Conservation (phyloP, 2,888 invertebrate genomes). For the Plebejus anna region DNA sequence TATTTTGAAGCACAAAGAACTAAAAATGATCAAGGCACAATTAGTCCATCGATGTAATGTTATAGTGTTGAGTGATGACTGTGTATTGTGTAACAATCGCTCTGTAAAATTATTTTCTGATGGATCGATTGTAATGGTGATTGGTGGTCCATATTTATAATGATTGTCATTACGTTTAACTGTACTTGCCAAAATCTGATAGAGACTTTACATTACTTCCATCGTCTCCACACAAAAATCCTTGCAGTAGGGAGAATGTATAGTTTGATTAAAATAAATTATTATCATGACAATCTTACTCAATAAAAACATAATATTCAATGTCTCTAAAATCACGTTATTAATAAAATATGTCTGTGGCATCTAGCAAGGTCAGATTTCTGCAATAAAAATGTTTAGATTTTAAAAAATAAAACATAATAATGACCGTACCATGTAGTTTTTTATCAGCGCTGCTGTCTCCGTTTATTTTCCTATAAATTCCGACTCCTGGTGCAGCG, state of each 20-base stretch:
- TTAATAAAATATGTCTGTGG: slow-evolving; percentile 9
- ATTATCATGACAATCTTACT: not conserved
- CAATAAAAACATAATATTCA: slow-evolving; percentile 2
- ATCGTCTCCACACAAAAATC: not conserved
- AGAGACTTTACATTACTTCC: not conserved
- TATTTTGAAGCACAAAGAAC: not conserved
- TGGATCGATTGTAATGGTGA: not conserved
- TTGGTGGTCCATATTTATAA: slow-evolving; percentile 1
- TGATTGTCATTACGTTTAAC: slow-evolving; percentile 9
- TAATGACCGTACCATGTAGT: slow-evolving; percentile 48
- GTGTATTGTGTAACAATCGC: not conserved
- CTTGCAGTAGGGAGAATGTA: not conserved
- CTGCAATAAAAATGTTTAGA: not conserved
- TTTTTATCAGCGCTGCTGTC: slow-evolving; percentile 50
- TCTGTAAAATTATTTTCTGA: not conserved
- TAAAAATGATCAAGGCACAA: not conserved
- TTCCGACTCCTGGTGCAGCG: slow-evolving; percentile 63
- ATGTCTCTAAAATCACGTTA: slow-evolving; percentile 10
- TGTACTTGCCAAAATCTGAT: not conserved
- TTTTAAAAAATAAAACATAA: slow-evolving; percentile 17
- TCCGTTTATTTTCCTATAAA: slow-evolving; percentile 65
- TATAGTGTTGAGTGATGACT: not conserved
- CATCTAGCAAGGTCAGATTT: not conserved
- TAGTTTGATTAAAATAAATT: not conserved
- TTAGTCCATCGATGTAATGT: not conserved